phyloP scores from a whole-genome alignment of 2,113 vertebrate genomes.

The Colinus virginianus region DNA sequence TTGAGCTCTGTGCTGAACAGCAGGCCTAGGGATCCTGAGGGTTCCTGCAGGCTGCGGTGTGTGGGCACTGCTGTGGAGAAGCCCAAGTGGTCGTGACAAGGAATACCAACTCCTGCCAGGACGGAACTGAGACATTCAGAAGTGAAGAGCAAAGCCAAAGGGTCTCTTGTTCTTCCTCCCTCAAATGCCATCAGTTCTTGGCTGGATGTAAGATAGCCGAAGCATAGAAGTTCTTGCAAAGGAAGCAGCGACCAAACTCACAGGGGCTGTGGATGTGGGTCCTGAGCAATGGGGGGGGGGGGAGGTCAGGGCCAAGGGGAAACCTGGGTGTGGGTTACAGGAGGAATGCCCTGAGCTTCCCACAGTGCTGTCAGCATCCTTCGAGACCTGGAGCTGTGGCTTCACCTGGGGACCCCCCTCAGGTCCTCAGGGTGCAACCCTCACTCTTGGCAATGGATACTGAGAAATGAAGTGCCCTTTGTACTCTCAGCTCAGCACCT shows the following conservation, averaged over 20 bases:
- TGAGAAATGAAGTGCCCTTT: not conserved
- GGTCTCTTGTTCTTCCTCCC: not conserved
- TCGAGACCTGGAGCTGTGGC: not conserved
- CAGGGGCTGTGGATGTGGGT: rapidly evolving
- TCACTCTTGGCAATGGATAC: not conserved
- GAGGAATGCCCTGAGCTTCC: not conserved
- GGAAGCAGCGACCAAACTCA: not conserved
- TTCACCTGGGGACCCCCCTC: not conserved
- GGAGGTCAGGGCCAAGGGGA: not conserved
- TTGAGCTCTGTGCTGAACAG: rapidly evolving
- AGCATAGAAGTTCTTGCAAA: not conserved
- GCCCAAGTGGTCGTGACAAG: not conserved
- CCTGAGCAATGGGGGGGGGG: not conserved
- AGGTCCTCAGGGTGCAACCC: not conserved
- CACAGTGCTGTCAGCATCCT: rapidly evolving
- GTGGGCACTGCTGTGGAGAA: not conserved
- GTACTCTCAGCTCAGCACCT: not conserved
- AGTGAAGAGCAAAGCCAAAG: not conserved
- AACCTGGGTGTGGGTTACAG: not conserved
- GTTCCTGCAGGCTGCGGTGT: not conserved
- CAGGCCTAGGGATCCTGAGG: not conserved
- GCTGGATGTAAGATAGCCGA: too few species aligned
- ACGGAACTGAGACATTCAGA: not conserved
- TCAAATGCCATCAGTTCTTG: not conserved
- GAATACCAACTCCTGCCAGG: not conserved